phyloP scores from a whole-genome alignment of 2,888 invertebrate genomes.

The Drosophila cognata region DNA sequence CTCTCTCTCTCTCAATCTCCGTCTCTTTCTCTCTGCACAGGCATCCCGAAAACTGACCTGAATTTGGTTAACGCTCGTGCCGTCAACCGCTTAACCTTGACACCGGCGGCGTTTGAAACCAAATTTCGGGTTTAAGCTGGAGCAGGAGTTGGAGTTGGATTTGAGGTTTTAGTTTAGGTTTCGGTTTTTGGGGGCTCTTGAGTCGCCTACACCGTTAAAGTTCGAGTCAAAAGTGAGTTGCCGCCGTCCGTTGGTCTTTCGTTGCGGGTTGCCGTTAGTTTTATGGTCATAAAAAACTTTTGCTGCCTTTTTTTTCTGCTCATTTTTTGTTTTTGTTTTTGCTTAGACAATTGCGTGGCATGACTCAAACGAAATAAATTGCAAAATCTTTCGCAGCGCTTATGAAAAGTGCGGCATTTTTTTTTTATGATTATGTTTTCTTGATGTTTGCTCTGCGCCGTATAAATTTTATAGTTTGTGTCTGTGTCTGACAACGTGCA shows the following conservation, averaged over 20 bases:
- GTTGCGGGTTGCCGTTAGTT: constrained; percentile 65
- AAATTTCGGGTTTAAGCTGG: constrained; percentile 6
- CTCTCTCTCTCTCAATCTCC: accelerated
- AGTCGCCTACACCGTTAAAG: constrained; percentile 46
- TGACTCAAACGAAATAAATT: constrained; percentile 77
- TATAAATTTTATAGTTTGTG: constrained; percentile 61
- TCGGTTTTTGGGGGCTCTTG: constrained; percentile 12
- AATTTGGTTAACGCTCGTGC: constrained; percentile 72
- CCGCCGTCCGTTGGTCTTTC: constrained; percentile 11
- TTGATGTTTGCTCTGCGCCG: constrained; percentile 41
- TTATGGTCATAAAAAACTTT: constrained; percentile 61
- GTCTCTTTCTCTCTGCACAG: background rate
- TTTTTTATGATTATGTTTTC: constrained; percentile 65
- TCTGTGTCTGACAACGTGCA: constrained; percentile 59
- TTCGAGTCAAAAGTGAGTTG: constrained; percentile 61
- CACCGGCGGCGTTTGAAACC: constrained; percentile 51
- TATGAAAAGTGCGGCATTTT: constrained; percentile 73
- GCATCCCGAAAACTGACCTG: constrained; percentile 54
- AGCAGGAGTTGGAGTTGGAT: background rate
- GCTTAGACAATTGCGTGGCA: constrained; percentile 69
- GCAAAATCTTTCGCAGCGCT: constrained; percentile 71
- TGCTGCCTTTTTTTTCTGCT: constrained; percentile 18
- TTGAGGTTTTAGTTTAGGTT: constrained; percentile 3
- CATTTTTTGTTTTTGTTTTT: constrained; percentile 10
- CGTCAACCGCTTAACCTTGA: constrained; percentile 74